Conservation (phyloP, 2,888 invertebrate species). For the Melitaea athalia region DNA sequence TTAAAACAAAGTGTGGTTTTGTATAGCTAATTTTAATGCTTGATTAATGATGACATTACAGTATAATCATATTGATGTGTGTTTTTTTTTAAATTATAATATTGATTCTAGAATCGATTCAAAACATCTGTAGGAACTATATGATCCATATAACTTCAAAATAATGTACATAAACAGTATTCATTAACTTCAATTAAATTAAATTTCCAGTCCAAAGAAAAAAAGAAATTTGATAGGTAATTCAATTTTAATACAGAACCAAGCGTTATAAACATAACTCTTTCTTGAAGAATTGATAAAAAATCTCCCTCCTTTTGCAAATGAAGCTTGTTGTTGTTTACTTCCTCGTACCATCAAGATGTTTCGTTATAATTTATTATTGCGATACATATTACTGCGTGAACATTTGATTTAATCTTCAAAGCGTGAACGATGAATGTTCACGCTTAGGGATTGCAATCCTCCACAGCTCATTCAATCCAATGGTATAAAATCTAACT, state of each 20-base stretch:
- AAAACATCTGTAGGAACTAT: no score
- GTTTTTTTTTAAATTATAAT: no score
- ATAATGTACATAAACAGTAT: no score
- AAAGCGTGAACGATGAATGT: not conserved
- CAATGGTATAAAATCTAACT: no score
- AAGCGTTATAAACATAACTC: not conserved
- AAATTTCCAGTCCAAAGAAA: no score
- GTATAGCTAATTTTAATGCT: no score
- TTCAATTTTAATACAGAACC: not conserved
- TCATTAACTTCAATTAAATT: not conserved
- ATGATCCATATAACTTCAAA: no score
- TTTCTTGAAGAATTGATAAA: not conserved
- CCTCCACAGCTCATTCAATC: no score
- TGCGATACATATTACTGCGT: not conserved
- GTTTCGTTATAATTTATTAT: not conserved
- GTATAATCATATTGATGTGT: no score
- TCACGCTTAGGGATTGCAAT: not conserved
- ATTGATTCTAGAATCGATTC: no score
- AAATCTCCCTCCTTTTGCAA: not conserved
- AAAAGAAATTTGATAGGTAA: not conserved
- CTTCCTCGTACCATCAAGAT: not conserved
- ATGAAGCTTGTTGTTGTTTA: conserved; percentile 3
- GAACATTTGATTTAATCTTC: not conserved
- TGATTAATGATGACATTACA: no score
- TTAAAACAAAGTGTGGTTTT: no score